Evolutionary conservation across 2,797 vertebrate species (phyloP), one percentile per base, ranked within the genome.

Genomic region (Gephyroberyx darwinii): DNA sequence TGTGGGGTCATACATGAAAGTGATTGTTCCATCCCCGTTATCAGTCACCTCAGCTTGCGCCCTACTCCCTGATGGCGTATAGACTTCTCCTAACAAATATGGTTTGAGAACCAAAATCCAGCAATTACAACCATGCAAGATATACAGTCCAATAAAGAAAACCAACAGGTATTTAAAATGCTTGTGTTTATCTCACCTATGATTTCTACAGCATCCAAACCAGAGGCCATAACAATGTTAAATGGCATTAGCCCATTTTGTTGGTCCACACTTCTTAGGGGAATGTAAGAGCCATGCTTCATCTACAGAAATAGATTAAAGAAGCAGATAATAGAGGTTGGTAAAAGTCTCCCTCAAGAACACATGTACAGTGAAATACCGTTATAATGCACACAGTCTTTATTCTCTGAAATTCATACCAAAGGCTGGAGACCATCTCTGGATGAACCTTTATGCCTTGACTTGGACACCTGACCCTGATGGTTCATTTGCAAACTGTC

Each of bases 11-110:
- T 91, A 94, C 30, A 91, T 90, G 17, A 94, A 91, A 0, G 91
- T 93, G 66, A 94, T 90, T 0, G 92, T 94, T 17, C 92, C 92
- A 1, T 95, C 94, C 77, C 92, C 91, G 65, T 95, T 94, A 78
- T 94, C 93, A 0, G 90, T 92, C 77, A 94, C 92, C 47, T 91
- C 83, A 0, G 93, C 92, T 64, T 91, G 91, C 1, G 92, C 91
- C 67, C 91, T 90, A 60, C 93, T 93, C 47, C 93, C 93, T 0
- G 92, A 94, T 3, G 93, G 93, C 91, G 93, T 94, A 16, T 89
- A 84, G 2, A 95, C 93, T 71, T 94, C 94, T 3, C 92, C 93
- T 94, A 73, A 52, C 19, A 58, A 58, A 41, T 7, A 17, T n/a
- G 39, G 41, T 43, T 57, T 43, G 37, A 53, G 52, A 19, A 14